Conservation (phyloP, 2,113 vertebrate genomes). For the Oreochromis aureus region DNA sequence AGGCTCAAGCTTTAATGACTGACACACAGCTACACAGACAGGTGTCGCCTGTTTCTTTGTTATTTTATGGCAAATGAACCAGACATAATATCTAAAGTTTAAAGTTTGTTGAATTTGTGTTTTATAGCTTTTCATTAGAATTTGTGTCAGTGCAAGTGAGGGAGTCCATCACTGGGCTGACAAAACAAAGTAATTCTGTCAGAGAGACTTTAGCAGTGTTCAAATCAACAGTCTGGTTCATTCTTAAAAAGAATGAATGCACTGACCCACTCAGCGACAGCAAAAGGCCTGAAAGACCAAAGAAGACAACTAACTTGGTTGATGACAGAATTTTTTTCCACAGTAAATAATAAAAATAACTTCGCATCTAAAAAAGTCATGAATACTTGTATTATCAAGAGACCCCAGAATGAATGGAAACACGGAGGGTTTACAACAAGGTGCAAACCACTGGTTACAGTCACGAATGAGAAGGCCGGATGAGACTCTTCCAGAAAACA, state of each 20-base stretch:
- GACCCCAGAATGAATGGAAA: background rate
- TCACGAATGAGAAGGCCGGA: background rate
- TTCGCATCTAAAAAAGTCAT: background rate
- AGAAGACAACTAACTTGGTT: background rate
- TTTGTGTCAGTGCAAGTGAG: background rate
- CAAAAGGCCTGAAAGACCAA: background rate
- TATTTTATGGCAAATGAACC: background rate
- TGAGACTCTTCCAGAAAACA: background rate
- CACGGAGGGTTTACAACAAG: background rate
- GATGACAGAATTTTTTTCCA: background rate
- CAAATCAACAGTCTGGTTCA: background rate
- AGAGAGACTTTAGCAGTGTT: background rate
- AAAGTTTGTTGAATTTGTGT: background rate
- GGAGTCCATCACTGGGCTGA: background rate
- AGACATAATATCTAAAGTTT: background rate
- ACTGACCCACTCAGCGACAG: background rate
- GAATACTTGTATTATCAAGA: background rate
- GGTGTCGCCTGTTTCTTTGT: background rate
- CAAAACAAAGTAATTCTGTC: background rate
- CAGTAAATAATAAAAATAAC: background rate
- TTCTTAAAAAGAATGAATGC: background rate
- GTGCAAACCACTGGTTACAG: background rate
- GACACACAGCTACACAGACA: background rate
- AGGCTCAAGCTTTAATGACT: background rate
- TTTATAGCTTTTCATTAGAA: background rate